These are phyloP conservation scores for Dreissena rostriformis DNA, from an alignment of 1,140 invertebrate species.

Conservation along the genomic window DNA sequence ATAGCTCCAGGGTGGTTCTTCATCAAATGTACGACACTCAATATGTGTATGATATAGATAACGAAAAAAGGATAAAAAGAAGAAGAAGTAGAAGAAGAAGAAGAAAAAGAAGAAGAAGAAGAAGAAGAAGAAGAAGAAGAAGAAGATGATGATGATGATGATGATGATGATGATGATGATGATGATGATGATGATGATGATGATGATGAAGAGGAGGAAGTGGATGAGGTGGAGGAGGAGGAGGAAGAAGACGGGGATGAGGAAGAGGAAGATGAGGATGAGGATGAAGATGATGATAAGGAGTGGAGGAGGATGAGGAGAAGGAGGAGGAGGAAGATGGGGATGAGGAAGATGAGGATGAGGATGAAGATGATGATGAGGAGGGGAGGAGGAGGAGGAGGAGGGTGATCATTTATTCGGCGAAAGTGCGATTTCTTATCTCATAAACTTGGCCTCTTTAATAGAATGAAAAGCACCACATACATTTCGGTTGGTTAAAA, in stretches of 20 bases:
- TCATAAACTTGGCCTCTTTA: no score
- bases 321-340: not conserved
- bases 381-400: not conserved
- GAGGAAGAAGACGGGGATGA: not conserved
- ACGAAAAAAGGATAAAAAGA: no score
- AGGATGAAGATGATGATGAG: not conserved
- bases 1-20: no score
- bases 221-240: not conserved
- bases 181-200: conserved; percentile 12
- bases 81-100: no score
- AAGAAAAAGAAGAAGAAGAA: no score
- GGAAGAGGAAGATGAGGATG: not conserved
- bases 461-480: not conserved
- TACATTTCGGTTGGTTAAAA: not conserved
- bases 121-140: not conserved
- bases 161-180: conserved; percentile 12
- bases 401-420: not conserved
- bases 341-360: not conserved
- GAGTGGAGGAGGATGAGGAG: not conserved
- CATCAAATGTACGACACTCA: no score
- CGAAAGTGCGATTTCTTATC: not conserved
- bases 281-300: not conserved
- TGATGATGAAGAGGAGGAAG: not conserved
- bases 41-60: no score
- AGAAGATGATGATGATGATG: not conserved